Base-by-base conservation (phyloP, 2,888 invertebrate species). In the Portevinia maculata region DNA sequence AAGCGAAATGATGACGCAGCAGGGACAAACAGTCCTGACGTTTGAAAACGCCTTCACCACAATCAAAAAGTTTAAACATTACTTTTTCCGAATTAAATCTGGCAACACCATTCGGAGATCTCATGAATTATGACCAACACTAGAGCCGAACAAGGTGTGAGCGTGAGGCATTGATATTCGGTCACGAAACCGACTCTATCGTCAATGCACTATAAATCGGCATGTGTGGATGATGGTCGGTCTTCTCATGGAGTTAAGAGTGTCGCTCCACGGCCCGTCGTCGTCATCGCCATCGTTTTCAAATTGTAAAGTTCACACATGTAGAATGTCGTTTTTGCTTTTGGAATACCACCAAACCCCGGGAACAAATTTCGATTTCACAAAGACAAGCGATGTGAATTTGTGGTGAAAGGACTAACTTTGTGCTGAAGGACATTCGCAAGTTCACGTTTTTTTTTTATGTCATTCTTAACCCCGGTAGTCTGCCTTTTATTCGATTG, bases 51-150 rank as follows among this genome's bases (percentile, higher is more conserved):
- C 24, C 24, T 5, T 24, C 24, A 24, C 5, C 24, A 32, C 32
- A n/a, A n/a, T n/a, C n/a, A n/a, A n/a, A n/a, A n/a, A n/a, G n/a
- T n/a, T n/a, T n/a, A n/a, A n/a, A n/a, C n/a, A n/a, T n/a, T n/a
- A n/a, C n/a, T n/a, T n/a, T 32, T 44, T 15, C 19, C 19, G 3
- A 37, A 13, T 13, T 13, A 11, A 8, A 19, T 44, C 44, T 44
- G 44, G 44, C 19, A 44, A 44, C 44, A 3, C 9, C 44, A 44
- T 59, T 67, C 60, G 41, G 53, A 67, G 46, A 73, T 67, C 59
- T 53, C 65, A 79, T 79, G 65, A 79, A 67, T 79, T 67, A 79
- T 67, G 67, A 55, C 73, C 67, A 34, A 73, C 60, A 67, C 73
- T 71, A 44, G 46, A 60, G 39, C 53, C 53, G 59, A 53, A 71